These are phyloP conservation scores for Latrodectus geometricus DNA, from an alignment of 1,140 invertebrate genomes.

Conservation along the genomic window DNA sequence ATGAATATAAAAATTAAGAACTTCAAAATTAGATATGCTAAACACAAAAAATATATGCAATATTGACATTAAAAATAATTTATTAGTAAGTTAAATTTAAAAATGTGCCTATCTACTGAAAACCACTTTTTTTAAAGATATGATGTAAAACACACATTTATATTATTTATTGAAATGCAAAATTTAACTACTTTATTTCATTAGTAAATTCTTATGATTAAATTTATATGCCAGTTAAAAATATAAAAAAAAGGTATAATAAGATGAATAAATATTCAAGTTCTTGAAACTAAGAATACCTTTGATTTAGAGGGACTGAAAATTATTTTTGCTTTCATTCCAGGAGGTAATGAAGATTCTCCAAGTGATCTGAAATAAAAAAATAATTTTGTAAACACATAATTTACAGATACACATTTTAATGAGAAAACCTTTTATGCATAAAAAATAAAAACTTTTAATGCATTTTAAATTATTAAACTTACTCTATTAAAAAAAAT, in stretches of 20 bases:
- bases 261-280: background rate
- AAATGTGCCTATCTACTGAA: background rate
- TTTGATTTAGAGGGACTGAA: slow-evolving; percentile 63
- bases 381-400: background rate
- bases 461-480: too few relatives aligned
- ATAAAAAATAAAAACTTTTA: too few relatives aligned
- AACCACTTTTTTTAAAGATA: too few relatives aligned
- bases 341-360: slow-evolving; percentile 8
- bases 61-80: background rate
- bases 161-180: too few relatives aligned
- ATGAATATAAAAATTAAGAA: background rate
- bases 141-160: too few relatives aligned
- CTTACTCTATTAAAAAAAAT: too few relatives aligned
- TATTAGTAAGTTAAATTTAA: background rate
- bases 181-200: too few relatives aligned
- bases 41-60: background rate
- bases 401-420: background rate
- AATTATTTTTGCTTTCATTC: slow-evolving; percentile 53
- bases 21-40: background rate
- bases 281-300: slow-evolving; percentile 5
- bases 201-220: background rate
- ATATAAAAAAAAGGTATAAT: background rate
- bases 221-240: background rate
- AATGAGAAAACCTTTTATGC: too few relatives aligned
- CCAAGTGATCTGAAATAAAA: slow-evolving; percentile 12